Conservation (phyloP, 2,888 invertebrate genomes). For the Aquatica leii region DNA sequence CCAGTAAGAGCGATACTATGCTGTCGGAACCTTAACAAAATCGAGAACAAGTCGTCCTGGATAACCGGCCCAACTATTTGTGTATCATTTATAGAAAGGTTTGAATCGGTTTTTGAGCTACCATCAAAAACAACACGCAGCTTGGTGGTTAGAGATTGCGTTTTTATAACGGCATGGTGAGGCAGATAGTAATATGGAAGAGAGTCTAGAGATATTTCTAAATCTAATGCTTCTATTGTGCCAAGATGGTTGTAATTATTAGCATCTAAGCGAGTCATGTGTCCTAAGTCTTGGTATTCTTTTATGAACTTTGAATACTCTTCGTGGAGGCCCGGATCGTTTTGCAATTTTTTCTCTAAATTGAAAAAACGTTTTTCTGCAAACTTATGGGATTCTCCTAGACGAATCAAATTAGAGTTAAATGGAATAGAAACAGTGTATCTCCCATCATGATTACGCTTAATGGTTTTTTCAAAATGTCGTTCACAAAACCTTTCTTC, state of each 20-base stretch:
- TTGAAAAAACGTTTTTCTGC: too few relatives aligned
- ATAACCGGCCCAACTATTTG: slow-evolving; percentile 1
- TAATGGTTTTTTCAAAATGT: slow-evolving; percentile 8
- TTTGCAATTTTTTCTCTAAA: too few relatives aligned
- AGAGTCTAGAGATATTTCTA: too few relatives aligned
- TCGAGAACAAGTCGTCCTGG: slow-evolving; percentile 3
- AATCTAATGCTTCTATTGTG: too few relatives aligned
- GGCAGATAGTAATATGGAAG: slow-evolving; percentile 5
- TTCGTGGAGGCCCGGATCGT: background rate
- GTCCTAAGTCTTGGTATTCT: slow-evolving; percentile 5
- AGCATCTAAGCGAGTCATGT: too few relatives aligned
- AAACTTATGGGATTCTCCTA: too few relatives aligned
- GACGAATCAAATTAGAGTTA: too few relatives aligned
- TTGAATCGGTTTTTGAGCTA: background rate
- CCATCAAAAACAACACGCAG: slow-evolving; percentile 11
- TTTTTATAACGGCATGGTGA: slow-evolving; percentile 16
- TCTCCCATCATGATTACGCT: background rate
- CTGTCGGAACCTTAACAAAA: slow-evolving; percentile 6
- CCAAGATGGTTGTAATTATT: too few relatives aligned
- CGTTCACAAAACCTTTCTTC: slow-evolving; percentile 4
- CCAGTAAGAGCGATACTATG: background rate
- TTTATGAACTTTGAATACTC: slow-evolving; percentile 13
- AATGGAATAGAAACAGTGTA: too few relatives aligned
- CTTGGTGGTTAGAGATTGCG: slow-evolving; percentile 3
- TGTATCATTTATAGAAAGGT: slow-evolving; percentile 8